A percentile compares a stretch with the other conserved stretches of the same genome.
Evolutionary conservation across 1,140 invertebrate genomes (phyloP).

Genomic region (Papilio helenus): DNA sequence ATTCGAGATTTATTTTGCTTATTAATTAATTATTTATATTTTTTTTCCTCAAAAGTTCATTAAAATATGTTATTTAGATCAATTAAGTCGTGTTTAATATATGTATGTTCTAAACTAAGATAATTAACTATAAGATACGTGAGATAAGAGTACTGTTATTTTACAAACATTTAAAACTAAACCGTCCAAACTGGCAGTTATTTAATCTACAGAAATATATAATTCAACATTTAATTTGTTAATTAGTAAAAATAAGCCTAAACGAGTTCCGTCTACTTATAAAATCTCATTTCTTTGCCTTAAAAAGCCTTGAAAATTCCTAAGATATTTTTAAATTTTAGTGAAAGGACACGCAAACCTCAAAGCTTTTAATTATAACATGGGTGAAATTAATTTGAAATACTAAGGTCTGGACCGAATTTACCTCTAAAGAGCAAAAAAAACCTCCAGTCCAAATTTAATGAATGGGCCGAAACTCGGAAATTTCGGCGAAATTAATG

Average conservation of each 20-base stretch:
- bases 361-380: constrained; percentile 24
- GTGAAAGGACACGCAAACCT: constrained; percentile 1
- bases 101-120: background rate
- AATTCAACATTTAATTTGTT: background rate
- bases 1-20: background rate
- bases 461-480: background rate
- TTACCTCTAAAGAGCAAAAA: background rate
- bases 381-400: constrained; percentile 16
- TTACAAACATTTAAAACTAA: background rate
- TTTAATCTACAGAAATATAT: background rate
- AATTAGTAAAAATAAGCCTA: constrained; percentile 12
- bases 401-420: constrained; percentile 1
- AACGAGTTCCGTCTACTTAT: background rate
- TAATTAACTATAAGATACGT: background rate
- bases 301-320: background rate
- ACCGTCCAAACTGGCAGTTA: background rate
- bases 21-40: too few species aligned
- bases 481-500: constrained; percentile 1
- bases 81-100: too few species aligned
- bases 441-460: background rate
- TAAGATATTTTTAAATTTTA: background rate
- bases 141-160: background rate
- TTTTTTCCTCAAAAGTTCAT: too few species aligned
- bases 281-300: constrained; percentile 5
- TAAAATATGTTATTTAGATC: too few species aligned